These are phyloP conservation scores for Halcyon leucocephala DNA, from an alignment of 2,797 vertebrate genomes.

Conservation along the genomic window DNA sequence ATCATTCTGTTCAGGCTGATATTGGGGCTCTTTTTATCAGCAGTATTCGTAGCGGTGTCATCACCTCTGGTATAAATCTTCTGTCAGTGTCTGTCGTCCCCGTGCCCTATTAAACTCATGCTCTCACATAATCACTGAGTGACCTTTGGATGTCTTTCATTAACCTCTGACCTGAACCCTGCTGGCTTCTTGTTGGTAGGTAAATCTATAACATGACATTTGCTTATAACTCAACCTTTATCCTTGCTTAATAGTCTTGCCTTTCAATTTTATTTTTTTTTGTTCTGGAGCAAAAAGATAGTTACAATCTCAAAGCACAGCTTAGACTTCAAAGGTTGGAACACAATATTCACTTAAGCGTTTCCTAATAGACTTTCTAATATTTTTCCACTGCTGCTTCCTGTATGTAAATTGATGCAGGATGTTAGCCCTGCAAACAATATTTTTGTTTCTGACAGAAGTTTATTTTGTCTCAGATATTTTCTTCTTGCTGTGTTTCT, in stretches of 20 bases:
- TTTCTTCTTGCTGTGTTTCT: not conserved
- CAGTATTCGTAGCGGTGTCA: slow-evolving; percentile 92
- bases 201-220: slow-evolving; percentile 85
- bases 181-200: slow-evolving; percentile 87
- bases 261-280: slow-evolving; percentile 36
- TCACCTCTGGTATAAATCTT: slow-evolving; percentile 93
- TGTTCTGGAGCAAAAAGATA: slow-evolving; percentile 73
- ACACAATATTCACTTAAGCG: slow-evolving; percentile 68
- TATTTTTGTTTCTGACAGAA: slow-evolving; percentile 26
- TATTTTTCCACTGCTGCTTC: slow-evolving; percentile 21
- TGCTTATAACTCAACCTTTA: slow-evolving; percentile 82
- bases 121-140: slow-evolving; percentile 87
- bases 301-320: slow-evolving; percentile 69
- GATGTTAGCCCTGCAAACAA: slow-evolving; percentile 35
- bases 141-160: slow-evolving; percentile 95
- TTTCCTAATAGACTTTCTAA: slow-evolving; percentile 58
- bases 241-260: slow-evolving; percentile 79
- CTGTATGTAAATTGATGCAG: slow-evolving; percentile 31
- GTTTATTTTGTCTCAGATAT: slow-evolving; percentile 12
- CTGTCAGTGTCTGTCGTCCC: slow-evolving; percentile 85
- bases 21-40: slow-evolving; percentile 94
- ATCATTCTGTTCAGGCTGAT: slow-evolving; percentile 90
- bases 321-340: slow-evolving; percentile 74
- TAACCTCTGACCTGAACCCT: slow-evolving; percentile 91
- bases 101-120: slow-evolving; percentile 89